These are phyloP conservation scores for Ailurus styani DNA, from an alignment of 2,113 vertebrate species.

Conservation along the genomic window DNA sequence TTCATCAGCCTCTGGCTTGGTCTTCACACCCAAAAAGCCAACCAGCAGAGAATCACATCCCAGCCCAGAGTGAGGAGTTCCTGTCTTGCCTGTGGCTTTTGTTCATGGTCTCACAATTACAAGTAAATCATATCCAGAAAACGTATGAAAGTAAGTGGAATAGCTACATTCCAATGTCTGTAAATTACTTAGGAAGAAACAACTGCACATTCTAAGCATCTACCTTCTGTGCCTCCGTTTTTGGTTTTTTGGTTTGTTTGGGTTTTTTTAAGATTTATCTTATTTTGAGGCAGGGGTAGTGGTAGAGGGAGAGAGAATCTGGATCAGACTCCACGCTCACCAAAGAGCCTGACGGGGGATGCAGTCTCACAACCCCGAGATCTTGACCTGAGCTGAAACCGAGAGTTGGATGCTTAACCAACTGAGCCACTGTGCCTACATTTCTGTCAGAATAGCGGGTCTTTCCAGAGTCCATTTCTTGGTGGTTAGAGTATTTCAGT, in stretches of 20 bases:
- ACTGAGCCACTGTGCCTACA: background rate
- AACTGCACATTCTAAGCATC: background rate
- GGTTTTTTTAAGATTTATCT: background rate
- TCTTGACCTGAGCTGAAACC: background rate
- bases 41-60: conserved; percentile 18
- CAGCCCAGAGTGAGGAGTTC: background rate
- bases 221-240: background rate
- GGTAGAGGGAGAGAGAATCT: background rate
- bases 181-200: background rate
- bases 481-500: background rate
- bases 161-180: background rate
- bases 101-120: background rate
- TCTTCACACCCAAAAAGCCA: conserved; percentile 60
- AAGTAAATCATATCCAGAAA: background rate
- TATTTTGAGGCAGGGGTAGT: background rate
- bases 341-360: background rate
- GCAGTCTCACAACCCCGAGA: background rate
- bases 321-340: background rate
- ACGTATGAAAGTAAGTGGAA: background rate
- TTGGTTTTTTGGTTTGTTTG: no score
- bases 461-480: background rate
- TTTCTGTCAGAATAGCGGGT: background rate
- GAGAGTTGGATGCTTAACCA: no score
- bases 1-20: conserved; percentile 31
- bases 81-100: background rate